Evolutionary conservation across 2,113 vertebrate genomes (phyloP).

Genomic region (Archilochus colubris): DNA sequence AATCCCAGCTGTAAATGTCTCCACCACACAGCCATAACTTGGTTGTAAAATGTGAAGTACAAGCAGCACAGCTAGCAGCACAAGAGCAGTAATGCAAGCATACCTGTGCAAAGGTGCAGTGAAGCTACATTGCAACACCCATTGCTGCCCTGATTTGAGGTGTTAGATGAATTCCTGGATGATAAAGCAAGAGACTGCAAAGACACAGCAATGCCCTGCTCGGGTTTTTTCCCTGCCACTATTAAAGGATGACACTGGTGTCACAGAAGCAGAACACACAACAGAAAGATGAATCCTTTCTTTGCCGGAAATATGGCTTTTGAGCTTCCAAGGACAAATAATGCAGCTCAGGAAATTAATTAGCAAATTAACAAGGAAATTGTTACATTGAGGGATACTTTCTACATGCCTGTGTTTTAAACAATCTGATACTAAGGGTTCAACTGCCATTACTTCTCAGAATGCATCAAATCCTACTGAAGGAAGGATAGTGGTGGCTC

Average conservation of each 20-base stretch:
- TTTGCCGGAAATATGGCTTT: not conserved
- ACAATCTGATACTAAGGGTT: not conserved
- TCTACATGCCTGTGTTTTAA: not conserved
- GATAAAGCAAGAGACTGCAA: not conserved
- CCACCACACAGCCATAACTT: not conserved
- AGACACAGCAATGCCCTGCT: not conserved
- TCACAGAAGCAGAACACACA: not conserved
- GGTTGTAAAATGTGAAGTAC: not conserved
- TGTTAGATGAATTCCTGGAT: not conserved
- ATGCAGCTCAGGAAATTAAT: not conserved
- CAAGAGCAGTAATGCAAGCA: not conserved
- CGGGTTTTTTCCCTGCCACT: not conserved
- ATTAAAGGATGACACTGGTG: not conserved
- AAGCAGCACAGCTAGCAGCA: not conserved
- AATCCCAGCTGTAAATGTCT: not conserved
- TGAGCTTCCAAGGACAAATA: not conserved
- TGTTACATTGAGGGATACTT: not conserved
- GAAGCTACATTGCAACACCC: not conserved
- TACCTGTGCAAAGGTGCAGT: accelerated
- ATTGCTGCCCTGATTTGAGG: not conserved
- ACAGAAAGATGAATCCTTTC: not conserved
- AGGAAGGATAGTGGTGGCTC: not conserved
- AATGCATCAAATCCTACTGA: not conserved
- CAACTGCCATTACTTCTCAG: not conserved
- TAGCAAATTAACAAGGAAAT: not conserved